Conservation (phyloP, 2,113 vertebrate genomes). For the Eupsittula cactorum region DNA sequence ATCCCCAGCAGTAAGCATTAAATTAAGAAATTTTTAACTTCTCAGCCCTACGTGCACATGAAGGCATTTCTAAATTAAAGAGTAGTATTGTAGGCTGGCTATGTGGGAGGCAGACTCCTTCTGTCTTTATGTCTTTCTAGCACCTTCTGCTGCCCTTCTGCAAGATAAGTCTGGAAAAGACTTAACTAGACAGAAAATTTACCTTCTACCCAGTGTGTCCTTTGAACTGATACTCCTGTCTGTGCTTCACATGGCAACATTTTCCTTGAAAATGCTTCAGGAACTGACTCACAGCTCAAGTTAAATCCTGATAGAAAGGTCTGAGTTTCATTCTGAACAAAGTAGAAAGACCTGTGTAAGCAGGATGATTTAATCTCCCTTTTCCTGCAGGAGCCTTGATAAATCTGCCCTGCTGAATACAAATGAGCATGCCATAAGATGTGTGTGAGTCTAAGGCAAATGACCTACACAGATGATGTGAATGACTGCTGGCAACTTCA, state of each 20-base stretch:
- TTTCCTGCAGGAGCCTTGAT: neutral
- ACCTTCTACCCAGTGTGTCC: neutral
- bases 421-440: fast-evolving
- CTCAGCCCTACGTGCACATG: neutral
- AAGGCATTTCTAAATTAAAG: neutral
- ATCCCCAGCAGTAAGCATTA: neutral
- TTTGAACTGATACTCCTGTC: neutral
- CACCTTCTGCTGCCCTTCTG: neutral
- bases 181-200: neutral
- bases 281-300: neutral
- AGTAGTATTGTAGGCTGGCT: neutral
- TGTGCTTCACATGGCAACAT: neutral
- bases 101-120: neutral
- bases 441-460: neutral
- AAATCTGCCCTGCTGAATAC: neutral
- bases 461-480: neutral
- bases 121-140: neutral
- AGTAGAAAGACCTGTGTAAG: neutral
- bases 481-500: neutral
- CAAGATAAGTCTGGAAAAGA: neutral
- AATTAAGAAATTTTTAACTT: neutral
- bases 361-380: neutral
- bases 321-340: neutral
- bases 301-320: neutral
- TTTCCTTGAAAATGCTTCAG: neutral